phyloP scores from a whole-genome alignment of 2,888 invertebrate genomes.

The Amblyteles armatorius region DNA sequence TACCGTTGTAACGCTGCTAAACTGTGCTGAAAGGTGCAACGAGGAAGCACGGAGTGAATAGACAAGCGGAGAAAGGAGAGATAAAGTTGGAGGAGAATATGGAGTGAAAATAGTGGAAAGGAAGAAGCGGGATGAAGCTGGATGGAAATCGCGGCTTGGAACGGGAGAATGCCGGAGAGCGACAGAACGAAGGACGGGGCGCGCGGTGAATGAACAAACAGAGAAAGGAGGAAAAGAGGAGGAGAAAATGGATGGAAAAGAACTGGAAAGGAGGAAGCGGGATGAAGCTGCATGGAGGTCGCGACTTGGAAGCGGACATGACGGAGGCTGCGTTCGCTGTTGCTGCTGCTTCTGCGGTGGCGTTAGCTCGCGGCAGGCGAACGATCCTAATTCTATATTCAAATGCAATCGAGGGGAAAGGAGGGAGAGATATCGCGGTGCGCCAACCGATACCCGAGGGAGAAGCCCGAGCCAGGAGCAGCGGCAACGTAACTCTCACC shows the following conservation, averaged over 20 bases:
- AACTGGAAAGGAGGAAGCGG: not conserved
- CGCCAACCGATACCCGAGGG: conserved; percentile 42
- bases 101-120: too few relatives aligned
- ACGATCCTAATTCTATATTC: conserved; percentile 67
- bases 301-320: conserved; percentile 7
- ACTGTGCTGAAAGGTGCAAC: too few relatives aligned
- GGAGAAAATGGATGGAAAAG: not conserved
- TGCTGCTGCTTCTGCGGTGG: conserved; percentile 18
- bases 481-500: conserved; percentile 29
- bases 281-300: not conserved
- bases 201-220: not conserved
- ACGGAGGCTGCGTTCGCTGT: not conserved
- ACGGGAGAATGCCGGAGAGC: too few relatives aligned
- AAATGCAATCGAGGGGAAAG: conserved; percentile 65
- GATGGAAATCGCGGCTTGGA: too few relatives aligned
- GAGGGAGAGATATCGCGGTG: conserved; percentile 22
- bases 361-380: conserved; percentile 47
- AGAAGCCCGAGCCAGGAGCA: conserved; percentile 12
- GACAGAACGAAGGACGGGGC: not conserved
- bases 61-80: not conserved
- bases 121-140: too few relatives aligned
- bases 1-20: not conserved
- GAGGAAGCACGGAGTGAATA: not conserved
- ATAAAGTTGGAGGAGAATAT: not conserved
- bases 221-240: not conserved